Conservation (phyloP, 2,113 vertebrate species). For the Heterochromis multidens region DNA sequence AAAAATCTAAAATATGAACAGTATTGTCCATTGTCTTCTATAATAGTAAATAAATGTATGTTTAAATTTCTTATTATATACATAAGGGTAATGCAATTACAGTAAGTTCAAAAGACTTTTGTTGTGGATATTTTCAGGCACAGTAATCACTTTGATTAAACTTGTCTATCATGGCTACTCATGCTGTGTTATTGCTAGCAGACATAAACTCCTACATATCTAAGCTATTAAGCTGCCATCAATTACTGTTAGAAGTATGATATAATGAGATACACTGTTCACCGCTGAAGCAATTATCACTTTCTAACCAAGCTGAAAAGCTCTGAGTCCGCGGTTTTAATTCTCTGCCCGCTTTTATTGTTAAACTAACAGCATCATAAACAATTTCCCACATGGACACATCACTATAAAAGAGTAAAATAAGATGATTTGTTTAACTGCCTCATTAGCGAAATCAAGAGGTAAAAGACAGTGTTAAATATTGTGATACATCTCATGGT, state of each 20-base stretch:
- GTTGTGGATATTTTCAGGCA: background rate
- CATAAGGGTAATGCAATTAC: background rate
- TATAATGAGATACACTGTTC: slow-evolving; percentile 17
- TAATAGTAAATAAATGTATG: background rate
- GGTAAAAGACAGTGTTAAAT: background rate
- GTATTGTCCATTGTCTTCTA: background rate
- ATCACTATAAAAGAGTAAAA: background rate
- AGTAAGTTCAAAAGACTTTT: background rate
- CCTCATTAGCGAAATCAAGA: slow-evolving; percentile 28
- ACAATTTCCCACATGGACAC: slow-evolving; percentile 3
- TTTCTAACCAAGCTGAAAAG: slow-evolving; percentile 6
- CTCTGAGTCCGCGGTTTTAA: slow-evolving; percentile 25
- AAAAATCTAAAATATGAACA: background rate
- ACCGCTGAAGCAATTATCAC: slow-evolving; percentile 31
- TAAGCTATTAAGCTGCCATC: slow-evolving; percentile 3
- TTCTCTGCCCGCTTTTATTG: slow-evolving; percentile 19
- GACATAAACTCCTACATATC: background rate
- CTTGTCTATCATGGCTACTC: background rate
- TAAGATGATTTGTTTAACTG: slow-evolving; percentile 23
- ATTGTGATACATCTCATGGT: background rate
- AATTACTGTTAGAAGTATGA: slow-evolving; percentile 14
- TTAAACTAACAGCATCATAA: slow-evolving; percentile 32
- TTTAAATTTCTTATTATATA: background rate
- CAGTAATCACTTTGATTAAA: background rate
- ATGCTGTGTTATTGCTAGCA: background rate